Evolutionary conservation across 2,797 vertebrate genomes (phyloP).

Genomic region (Gymnopithys bicolor): DNA sequence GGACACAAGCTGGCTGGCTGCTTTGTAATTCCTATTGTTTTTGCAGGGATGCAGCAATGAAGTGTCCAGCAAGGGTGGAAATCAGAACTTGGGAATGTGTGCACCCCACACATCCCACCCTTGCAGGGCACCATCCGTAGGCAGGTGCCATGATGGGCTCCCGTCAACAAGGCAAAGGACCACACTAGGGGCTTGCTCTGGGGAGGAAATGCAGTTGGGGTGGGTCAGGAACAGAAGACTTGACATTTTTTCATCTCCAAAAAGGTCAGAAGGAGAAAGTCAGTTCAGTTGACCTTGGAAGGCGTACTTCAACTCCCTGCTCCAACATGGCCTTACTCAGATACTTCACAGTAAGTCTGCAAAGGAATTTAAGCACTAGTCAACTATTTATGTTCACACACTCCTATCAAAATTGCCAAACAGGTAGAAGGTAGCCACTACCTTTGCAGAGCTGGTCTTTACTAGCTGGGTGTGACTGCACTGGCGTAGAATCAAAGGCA

Average conservation of each 20-base stretch:
- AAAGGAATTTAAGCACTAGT: neutral
- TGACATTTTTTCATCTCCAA: neutral
- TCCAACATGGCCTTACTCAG: neutral
- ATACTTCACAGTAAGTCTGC: neutral
- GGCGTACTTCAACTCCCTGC: neutral
- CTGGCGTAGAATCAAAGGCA: neutral
- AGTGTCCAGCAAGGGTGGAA: neutral
- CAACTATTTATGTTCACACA: neutral
- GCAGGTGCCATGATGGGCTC: neutral
- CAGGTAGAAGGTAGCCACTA: neutral
- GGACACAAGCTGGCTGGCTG: neutral
- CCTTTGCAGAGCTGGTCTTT: neutral
- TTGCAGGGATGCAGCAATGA: neutral
- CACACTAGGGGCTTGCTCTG: neutral
- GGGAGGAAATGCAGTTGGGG: neutral
- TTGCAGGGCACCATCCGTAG: fast-evolving
- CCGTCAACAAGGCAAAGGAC: neutral
- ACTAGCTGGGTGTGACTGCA: neutral
- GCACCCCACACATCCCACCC: neutral
- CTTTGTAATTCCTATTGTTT: neutral
- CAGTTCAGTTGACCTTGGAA: neutral
- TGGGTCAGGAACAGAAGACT: neutral
- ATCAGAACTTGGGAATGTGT: neutral
- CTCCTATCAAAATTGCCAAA: neutral
- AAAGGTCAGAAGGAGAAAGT: neutral